Evolutionary conservation across 2,797 vertebrate species (phyloP), one percentile per base, ranked within the genome.

Genomic region (Gymnothorax javanicus): DNA sequence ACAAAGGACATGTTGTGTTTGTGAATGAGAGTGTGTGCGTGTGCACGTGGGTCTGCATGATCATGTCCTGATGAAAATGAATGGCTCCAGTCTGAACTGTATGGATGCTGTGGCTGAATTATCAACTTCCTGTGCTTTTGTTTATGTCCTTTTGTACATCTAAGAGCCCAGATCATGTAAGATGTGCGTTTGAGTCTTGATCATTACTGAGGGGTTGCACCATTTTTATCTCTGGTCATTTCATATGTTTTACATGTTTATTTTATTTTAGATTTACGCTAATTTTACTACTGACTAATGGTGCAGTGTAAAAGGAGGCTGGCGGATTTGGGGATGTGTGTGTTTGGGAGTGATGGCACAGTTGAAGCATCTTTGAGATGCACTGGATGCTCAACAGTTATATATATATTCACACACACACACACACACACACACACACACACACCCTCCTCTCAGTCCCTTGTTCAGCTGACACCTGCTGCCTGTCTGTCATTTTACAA

Each of bases 231-330:
- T 71, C n/a, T 86, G 33, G 33, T 71, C 25, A 2, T 50, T 84
- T 77, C 75, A 25, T 84, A 25, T 87, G 20, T 83, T 60, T 75
- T 50, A 71, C 43, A 8, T 84, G 27, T 59, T 71, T 64, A 88
- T 83, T 86, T 56, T 33, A 9, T 86, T 87, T 86, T 84, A 58
- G 27, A 87, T 81, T 62, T 88, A 60, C 82, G 87, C 88, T 73
- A 88, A 60, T 81, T 90, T 67, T 89, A 91, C 91, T 91, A 92
- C 91, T 92, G 91, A 92, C 89, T 92, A 86, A 88, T 85, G 83
- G 62, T 86, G 86, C 54, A 86, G 85, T 50, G 69, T 56, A 58
- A 54, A 57, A n/a, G 71, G 54, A 57, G 17, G 56, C 33, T 69
- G 43, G 67, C 2, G 54, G 54, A 57, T 59, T 77, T 2, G 60